These are phyloP conservation scores for Microcebus jonahi DNA, from an alignment of 2,113 vertebrate genomes.

Conservation along the genomic window DNA sequence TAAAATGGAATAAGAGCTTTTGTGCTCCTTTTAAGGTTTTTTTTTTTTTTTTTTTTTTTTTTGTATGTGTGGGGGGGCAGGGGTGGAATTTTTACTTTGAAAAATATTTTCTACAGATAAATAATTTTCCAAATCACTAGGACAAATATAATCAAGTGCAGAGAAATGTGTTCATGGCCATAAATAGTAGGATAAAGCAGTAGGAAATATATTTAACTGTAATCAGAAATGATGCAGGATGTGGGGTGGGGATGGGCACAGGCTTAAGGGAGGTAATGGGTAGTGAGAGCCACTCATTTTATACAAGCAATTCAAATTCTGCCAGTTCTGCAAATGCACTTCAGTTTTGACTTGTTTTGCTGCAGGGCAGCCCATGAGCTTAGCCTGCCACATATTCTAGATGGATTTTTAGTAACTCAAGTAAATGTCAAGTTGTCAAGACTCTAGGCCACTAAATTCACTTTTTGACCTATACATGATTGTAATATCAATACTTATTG, in stretches of 20 bases:
- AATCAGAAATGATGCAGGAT: not conserved
- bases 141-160: not conserved
- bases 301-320: conserved; percentile 1
- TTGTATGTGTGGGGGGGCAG: not conserved
- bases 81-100: not conserved
- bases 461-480: conserved; percentile 48
- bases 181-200: not conserved
- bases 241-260: too few species aligned
- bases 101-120: not conserved
- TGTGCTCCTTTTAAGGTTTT: not conserved
- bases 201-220: not conserved
- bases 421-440: conserved; percentile 67
- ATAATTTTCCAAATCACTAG: not conserved
- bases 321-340: conserved; percentile 26
- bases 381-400: not conserved
- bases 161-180: not conserved
- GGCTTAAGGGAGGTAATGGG: not conserved
- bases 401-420: conserved; percentile 66
- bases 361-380: not conserved
- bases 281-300: not conserved
- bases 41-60: not conserved
- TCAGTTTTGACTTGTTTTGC: conserved; percentile 48
- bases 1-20: conserved; percentile 35
- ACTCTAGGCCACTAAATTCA: conserved; percentile 1
- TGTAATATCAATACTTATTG: conserved; percentile 66